Evolutionary conservation across 2,797 vertebrate species (phyloP), one percentile per base, ranked within the genome.

Genomic region (Hipposideros larvatus): DNA sequence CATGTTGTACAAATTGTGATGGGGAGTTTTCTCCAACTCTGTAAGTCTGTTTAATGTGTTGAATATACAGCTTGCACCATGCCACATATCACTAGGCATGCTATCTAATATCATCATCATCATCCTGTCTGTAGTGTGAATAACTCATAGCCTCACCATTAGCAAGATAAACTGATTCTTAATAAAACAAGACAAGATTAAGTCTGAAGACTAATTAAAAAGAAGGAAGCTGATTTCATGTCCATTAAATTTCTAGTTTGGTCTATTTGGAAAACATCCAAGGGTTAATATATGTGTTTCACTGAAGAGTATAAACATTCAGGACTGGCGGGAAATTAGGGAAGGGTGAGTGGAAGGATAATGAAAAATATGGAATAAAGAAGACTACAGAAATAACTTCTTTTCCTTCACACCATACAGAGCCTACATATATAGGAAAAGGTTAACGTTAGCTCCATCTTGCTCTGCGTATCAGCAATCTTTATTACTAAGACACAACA

Each of bases 401-500:
- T 57, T n/a, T 26, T n/a, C 46, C 43, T 10, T 78, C 28, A 5
- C 31, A 65, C 48, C 61, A n/a, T 16, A 1, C 5, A 22, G 24
- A 80, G 75, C 34, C 55, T 78, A 66, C 77, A 1, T 15, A 28
- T 13, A 21, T 7, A 59, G 15, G 53, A 80, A 88, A 94, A 83
- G 74, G 37, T 59, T 85, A 61, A 70, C 87, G 34, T 7, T 0
- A 26, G 73, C 87, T 87, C 28, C 5, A 37, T 68, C 78, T 93
- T 94, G 87, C 74, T 57, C 71, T 94, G 86, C 55, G 5, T 97
- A 98, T 89, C 0, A 3, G 96, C 84, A 91, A 97, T 92, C 57
- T 96, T 93, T 87, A 78, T 91, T 95, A 77, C 85, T 82, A 95
- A 97, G 93, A 96, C 65, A 73, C 80, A 96, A 79, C 86, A 97